Conservation (phyloP, 2,888 invertebrate genomes). For the Melinopterus prodromus region DNA sequence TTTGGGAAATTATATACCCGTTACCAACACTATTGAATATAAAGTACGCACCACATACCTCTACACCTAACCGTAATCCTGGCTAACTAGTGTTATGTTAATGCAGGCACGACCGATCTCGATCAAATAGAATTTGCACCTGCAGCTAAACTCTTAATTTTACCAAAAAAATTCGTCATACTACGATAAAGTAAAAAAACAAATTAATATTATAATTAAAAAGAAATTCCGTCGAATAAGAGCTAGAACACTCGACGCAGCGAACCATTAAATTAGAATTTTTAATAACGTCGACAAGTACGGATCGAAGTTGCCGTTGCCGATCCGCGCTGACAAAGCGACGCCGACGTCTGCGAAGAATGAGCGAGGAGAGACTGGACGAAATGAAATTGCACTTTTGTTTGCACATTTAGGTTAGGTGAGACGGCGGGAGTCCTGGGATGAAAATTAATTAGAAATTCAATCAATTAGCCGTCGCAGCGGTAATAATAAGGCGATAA, state of each 20-base stretch:
- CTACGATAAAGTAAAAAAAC: not conserved
- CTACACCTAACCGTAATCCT: no score
- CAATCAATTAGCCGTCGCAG: not conserved
- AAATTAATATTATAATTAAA: not conserved
- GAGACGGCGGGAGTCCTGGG: not conserved
- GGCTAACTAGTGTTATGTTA: no score
- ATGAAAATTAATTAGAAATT: not conserved
- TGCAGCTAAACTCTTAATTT: no score
- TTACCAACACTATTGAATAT: no score
- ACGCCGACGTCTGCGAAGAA: not conserved
- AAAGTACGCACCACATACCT: no score
- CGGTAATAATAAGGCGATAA: not conserved
- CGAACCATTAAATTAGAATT: not conserved
- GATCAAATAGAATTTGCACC: no score
- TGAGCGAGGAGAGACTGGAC: not conserved
- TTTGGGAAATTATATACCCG: no score
- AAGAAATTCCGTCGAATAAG: not conserved
- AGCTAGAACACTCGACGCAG: not conserved
- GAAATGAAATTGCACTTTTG: slow-evolving; percentile 4
- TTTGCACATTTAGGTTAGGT: not conserved
- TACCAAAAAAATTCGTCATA: no score
- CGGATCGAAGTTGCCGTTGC: not conserved
- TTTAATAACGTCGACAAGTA: not conserved
- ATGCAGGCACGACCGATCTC: no score
- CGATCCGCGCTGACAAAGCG: not conserved